Percentiles rank a stretch among this genome's conserved stretches.
These are phyloP conservation scores for Bellardia bayeri DNA, from an alignment of 2,888 invertebrate genomes.

Conservation along the genomic window DNA sequence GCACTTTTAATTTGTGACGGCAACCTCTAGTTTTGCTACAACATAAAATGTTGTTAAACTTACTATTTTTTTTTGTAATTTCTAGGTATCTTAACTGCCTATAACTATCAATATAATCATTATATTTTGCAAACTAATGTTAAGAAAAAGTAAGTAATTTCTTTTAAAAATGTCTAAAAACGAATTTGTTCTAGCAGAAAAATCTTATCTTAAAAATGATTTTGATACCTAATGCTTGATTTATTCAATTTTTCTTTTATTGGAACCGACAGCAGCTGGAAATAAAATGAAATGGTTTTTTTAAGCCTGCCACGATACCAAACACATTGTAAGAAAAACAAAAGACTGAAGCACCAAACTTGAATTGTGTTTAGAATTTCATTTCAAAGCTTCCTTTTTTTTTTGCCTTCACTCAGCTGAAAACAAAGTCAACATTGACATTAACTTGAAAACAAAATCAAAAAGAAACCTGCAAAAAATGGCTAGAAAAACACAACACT, in stretches of 20 bases:
- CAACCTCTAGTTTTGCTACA: too few species aligned
- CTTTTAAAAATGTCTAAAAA: too few species aligned
- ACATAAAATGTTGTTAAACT: too few species aligned
- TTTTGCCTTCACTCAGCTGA: conserved; percentile 19
- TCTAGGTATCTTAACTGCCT: too few species aligned
- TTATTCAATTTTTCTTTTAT: conserved; percentile 33
- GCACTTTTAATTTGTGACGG: too few species aligned
- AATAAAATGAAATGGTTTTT: conserved; percentile 44
- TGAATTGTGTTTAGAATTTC: conserved; percentile 43
- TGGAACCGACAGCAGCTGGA: conserved; percentile 36
- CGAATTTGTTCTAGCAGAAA: too few species aligned
- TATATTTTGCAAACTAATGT: too few species aligned
- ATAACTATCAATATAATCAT: too few species aligned
- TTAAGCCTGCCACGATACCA: too few species aligned
- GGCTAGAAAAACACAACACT: conserved; percentile 45
- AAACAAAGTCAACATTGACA: conserved; percentile 64
- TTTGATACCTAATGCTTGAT: conserved; percentile 34
- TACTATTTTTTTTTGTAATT: too few species aligned
- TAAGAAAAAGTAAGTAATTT: too few species aligned
- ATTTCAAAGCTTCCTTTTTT: conserved; percentile 25
- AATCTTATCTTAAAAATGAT: conserved; percentile 12
- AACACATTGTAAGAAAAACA: conserved; percentile 35
- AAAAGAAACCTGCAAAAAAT: conserved; percentile 25
- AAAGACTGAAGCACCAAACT: conserved; percentile 65
- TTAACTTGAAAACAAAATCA: conserved; percentile 61